phyloP scores from a whole-genome alignment of 2,888 invertebrate species.

The Lamellibrachia columna region DNA sequence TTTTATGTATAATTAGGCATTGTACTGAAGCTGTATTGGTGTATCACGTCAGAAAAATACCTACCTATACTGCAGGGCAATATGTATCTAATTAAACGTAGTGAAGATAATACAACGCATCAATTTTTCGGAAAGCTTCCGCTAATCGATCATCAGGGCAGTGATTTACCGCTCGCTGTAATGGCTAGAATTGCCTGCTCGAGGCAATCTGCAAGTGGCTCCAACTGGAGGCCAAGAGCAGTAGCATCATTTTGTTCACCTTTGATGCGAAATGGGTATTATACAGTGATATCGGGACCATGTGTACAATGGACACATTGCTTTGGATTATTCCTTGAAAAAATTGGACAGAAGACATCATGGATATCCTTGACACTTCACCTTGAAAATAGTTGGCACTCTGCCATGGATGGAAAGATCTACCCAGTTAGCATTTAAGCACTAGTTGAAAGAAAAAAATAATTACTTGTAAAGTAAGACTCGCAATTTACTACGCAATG shows the following conservation, averaged over 20 bases:
- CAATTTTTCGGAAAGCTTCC: too few species aligned
- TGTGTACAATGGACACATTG: neutral
- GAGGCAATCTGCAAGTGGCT: too few species aligned
- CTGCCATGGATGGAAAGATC: neutral
- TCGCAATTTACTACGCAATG: neutral
- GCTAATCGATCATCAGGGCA: too few species aligned
- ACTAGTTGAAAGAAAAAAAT: neutral
- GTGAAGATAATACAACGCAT: too few species aligned
- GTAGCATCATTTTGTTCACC: neutral
- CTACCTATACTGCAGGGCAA: too few species aligned
- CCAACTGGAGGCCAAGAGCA: neutral
- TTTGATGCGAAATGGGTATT: neutral
- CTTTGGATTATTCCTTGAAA: neutral
- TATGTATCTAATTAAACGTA: too few species aligned
- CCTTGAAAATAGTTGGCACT: neutral
- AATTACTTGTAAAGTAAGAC: neutral
- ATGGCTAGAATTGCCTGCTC: too few species aligned
- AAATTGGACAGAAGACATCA: neutral
- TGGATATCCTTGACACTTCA: neutral
- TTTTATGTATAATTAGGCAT: neutral
- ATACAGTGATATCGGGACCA: neutral
- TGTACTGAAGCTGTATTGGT: too few species aligned
- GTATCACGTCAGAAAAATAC: too few species aligned
- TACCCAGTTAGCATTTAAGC: neutral
- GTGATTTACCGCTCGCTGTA: too few species aligned